These are phyloP conservation scores for Cryptotermes secundus DNA, from an alignment of 1,140 invertebrate genomes.

Conservation along the genomic window DNA sequence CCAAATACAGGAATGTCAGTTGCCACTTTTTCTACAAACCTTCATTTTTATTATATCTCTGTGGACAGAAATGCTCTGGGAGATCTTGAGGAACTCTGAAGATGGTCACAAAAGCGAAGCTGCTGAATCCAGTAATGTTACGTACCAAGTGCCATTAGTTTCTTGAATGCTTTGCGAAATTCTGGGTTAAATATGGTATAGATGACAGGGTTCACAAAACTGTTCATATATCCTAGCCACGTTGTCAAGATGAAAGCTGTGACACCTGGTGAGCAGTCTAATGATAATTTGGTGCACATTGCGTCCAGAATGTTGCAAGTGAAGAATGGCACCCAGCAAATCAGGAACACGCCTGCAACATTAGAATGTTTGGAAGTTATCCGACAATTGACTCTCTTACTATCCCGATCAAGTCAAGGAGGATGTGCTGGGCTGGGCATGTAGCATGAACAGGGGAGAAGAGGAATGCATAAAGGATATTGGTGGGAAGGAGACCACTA, in stretches of 20 bases:
- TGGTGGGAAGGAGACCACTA: no score
- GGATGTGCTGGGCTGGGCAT: no score
- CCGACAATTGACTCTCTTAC: no score
- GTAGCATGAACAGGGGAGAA: no score
- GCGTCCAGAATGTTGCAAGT: conserved; percentile 96
- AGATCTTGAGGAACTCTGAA: neutral
- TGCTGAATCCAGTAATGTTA: conserved; percentile 38
- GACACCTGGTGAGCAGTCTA: conserved; percentile 80
- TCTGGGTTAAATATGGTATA: conserved; percentile 99
- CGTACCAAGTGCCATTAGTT: conserved; percentile 66
- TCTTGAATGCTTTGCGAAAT: conserved; percentile 98
- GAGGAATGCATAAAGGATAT: no score
- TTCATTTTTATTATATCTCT: neutral
- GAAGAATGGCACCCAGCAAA: conserved; percentile 99
- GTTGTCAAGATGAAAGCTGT: conserved; percentile 92
- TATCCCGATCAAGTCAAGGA: no score
- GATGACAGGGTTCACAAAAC: conserved; percentile 96
- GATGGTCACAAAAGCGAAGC: neutral
- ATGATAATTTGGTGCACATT: conserved; percentile 83
- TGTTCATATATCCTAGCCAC: conserved; percentile 99
- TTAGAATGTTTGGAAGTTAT: no score
- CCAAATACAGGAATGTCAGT: no score
- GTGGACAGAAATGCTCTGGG: neutral
- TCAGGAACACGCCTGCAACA: conserved; percentile 83
- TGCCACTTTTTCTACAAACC: neutral